A percentile compares a stretch with the other conserved stretches of the same genome.
Evolutionary conservation across 2,113 vertebrate species (phyloP).

Genomic region (Melanostigma gelatinosum): DNA sequence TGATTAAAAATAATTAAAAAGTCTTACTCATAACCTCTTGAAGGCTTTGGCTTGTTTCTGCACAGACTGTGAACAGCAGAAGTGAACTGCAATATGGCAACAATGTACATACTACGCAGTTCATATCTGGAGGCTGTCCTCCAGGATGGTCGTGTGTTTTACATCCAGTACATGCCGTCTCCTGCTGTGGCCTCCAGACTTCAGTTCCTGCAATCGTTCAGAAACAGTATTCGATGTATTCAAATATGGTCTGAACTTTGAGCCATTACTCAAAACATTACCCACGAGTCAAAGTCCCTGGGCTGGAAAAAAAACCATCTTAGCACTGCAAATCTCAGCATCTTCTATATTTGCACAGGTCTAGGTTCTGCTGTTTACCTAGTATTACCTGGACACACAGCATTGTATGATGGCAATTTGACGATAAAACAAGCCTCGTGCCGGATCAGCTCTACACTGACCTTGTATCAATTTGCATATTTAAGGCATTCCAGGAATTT

Average conservation of each 20-base stretch:
- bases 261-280: conserved; percentile 4
- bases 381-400: conserved; percentile 9
- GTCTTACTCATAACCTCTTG: neutral
- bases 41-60: conserved; percentile 5
- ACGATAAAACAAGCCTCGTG: conserved; percentile 33
- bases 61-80: conserved; percentile 6
- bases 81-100: conserved; percentile 3
- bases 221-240: conserved; percentile 10
- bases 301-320: neutral
- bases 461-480: conserved; percentile 61
- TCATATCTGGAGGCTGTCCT: conserved; percentile 40
- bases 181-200: conserved; percentile 26
- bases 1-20: conserved; percentile 50
- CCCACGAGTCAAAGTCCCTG: neutral
- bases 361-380: conserved; percentile 42
- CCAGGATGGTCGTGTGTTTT: conserved; percentile 30
- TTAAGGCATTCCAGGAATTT: conserved; percentile 73
- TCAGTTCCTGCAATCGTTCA: conserved; percentile 27
- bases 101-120: neutral
- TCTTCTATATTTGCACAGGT: conserved; percentile 24
- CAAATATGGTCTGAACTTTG: conserved; percentile 14
- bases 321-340: neutral
- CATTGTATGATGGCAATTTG: conserved; percentile 15
- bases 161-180: conserved; percentile 17
- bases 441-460: conserved; percentile 45